Percentiles rank a stretch among this genome's conserved stretches.
These are phyloP conservation scores for Acanthis flammea DNA, from an alignment of 2,797 vertebrate genomes.

Conservation along the genomic window DNA sequence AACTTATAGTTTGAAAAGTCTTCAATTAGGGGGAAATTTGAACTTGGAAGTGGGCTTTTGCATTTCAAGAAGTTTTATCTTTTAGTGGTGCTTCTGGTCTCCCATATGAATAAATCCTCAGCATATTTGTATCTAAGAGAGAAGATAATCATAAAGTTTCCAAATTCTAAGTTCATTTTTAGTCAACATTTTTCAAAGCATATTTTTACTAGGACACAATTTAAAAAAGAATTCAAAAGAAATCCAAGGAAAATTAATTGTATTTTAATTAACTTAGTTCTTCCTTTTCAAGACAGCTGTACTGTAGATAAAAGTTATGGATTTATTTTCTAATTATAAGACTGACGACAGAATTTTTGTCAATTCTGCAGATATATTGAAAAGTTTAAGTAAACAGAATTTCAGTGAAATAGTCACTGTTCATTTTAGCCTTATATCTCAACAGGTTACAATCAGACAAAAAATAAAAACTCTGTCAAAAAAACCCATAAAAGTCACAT, in stretches of 20 bases:
- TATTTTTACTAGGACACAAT: background rate
- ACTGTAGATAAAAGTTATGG: background rate
- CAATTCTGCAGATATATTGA: background rate
- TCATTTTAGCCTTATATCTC: background rate
- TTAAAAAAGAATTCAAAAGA: background rate
- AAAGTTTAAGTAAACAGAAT: background rate
- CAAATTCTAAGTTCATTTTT: background rate
- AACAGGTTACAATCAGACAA: background rate
- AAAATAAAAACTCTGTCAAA: background rate
- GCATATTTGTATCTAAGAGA: background rate
- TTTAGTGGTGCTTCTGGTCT: background rate
- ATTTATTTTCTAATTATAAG: conserved; percentile 11
- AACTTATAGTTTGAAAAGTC: background rate
- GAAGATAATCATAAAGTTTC: background rate
- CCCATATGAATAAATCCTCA: background rate
- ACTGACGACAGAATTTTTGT: background rate
- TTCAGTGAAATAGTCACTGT: background rate
- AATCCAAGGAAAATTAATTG: background rate
- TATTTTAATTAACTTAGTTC: background rate
- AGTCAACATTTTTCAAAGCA: background rate
- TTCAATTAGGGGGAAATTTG: background rate
- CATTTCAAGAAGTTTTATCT: background rate
- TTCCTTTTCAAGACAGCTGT: background rate
- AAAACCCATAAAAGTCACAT: background rate
- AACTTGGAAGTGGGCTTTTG: background rate